These are phyloP conservation scores for Carduelis carduelis DNA, from an alignment of 2,797 vertebrate species.

Conservation along the genomic window DNA sequence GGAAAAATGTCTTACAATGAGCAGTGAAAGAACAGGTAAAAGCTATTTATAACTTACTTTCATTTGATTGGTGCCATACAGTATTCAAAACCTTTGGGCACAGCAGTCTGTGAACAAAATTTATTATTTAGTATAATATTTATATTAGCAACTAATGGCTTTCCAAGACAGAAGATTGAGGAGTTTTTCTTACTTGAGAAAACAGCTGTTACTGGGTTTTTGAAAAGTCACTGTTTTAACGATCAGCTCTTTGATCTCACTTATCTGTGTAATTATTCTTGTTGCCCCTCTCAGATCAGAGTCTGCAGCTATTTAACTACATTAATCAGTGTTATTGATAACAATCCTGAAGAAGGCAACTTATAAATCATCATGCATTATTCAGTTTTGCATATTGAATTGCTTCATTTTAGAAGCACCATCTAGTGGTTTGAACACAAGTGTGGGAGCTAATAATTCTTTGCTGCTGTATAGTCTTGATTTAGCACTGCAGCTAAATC, in stretches of 20 bases:
- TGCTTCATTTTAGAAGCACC: slow-evolving; percentile 48
- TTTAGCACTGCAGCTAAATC: not conserved
- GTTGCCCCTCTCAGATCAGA: not conserved
- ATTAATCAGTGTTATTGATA: not conserved
- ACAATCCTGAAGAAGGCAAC: not conserved
- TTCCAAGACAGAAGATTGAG: not conserved
- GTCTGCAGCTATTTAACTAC: not conserved
- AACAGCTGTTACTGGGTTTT: not conserved
- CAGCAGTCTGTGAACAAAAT: not conserved
- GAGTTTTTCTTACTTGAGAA: not conserved
- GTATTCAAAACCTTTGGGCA: not conserved
- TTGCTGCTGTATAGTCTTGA: not conserved
- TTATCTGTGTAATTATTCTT: not conserved
- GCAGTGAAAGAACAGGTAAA: not conserved
- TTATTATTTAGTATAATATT: not conserved
- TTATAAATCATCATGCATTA: not conserved
- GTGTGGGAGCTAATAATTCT: not conserved
- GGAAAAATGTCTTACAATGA: not conserved
- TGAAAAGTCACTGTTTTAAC: not conserved
- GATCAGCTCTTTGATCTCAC: not conserved
- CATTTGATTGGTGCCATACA: not conserved
- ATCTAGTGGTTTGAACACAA: slow-evolving; percentile 52
- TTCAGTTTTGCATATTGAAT: not conserved
- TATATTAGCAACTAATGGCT: not conserved
- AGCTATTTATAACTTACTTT: not conserved